Conservation (phyloP, 2,797 vertebrate species). For the Malurus splendens region DNA sequence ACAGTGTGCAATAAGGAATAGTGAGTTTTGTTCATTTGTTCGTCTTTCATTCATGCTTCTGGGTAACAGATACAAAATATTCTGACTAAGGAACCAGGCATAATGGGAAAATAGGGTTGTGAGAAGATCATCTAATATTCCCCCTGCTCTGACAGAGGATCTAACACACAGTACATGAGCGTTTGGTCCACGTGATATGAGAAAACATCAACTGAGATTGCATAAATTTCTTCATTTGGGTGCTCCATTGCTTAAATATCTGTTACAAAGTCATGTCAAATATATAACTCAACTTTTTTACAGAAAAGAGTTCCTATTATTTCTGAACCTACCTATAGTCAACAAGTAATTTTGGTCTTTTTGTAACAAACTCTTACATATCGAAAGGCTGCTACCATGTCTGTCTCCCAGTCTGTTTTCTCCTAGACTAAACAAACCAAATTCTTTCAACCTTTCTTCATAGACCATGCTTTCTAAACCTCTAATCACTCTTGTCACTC, state of each 20-base stretch:
- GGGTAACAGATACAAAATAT: not conserved
- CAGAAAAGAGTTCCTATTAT: not conserved
- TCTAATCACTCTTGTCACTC: slow-evolving; percentile 42
- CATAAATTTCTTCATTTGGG: not conserved
- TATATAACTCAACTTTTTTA: not conserved
- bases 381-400: not conserved
- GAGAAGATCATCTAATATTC: not conserved
- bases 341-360: not conserved
- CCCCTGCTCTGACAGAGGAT: not conserved
- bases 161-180: not conserved
- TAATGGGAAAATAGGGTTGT: not conserved
- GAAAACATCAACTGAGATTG: not conserved
- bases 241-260: not conserved
- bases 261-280: not conserved
- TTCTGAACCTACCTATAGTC: not conserved
- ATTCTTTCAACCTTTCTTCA: slow-evolving; percentile 47
- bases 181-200: not conserved
- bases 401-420: slow-evolving; percentile 3
- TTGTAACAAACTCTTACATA: not conserved
- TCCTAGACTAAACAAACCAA: slow-evolving; percentile 49
- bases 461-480: slow-evolving; percentile 34
- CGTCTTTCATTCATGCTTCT: not conserved
- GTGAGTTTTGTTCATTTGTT: not conserved
- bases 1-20: not conserved
- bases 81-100: not conserved